phyloP scores from a whole-genome alignment of 2,113 vertebrate genomes.

The Cryptoleucopteryx plumbea region DNA sequence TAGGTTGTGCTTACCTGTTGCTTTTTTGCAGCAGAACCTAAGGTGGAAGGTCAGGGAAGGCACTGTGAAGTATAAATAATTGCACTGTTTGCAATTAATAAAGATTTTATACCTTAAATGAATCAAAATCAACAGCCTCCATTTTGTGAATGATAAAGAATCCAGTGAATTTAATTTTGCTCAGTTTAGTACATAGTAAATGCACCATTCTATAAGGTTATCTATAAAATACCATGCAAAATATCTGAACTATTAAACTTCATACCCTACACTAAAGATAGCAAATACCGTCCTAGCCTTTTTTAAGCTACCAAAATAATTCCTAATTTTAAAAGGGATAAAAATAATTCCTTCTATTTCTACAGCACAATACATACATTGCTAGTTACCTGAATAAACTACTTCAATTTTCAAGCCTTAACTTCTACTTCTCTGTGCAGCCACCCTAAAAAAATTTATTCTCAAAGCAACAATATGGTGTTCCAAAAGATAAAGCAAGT shows the following conservation, averaged over 20 bases:
- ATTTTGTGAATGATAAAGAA: constrained; percentile 81
- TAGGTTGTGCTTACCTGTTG: constrained; percentile 99
- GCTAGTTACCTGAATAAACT: constrained; percentile 69
- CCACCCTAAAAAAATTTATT: constrained; percentile 58
- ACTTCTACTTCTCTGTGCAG: constrained; percentile 62
- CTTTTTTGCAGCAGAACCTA: constrained; percentile 99
- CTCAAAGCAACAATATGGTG: constrained; percentile 65
- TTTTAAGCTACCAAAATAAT: constrained; percentile 63
- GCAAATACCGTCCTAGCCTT: constrained; percentile 63
- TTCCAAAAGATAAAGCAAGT: constrained; percentile 64
- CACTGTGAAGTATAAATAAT: constrained; percentile 99
- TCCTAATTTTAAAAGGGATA: constrained; percentile 62
- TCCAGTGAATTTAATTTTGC: constrained; percentile 75
- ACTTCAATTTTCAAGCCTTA: constrained; percentile 68
- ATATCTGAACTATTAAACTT: constrained; percentile 69
- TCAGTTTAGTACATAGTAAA: constrained; percentile 73
- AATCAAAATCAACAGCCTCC: constrained; percentile 90
- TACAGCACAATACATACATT: constrained; percentile 75
- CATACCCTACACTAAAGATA: constrained; percentile 71
- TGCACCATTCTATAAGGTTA: constrained; percentile 74
- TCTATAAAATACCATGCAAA: constrained; percentile 80
- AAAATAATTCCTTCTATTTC: constrained; percentile 68
- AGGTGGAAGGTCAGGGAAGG: constrained; percentile 98
- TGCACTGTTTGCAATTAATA: constrained; percentile 97
- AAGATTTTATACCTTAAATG: constrained; percentile 90